These are phyloP conservation scores for Pionites leucogaster DNA, from an alignment of 2,113 vertebrate species.

Conservation along the genomic window DNA sequence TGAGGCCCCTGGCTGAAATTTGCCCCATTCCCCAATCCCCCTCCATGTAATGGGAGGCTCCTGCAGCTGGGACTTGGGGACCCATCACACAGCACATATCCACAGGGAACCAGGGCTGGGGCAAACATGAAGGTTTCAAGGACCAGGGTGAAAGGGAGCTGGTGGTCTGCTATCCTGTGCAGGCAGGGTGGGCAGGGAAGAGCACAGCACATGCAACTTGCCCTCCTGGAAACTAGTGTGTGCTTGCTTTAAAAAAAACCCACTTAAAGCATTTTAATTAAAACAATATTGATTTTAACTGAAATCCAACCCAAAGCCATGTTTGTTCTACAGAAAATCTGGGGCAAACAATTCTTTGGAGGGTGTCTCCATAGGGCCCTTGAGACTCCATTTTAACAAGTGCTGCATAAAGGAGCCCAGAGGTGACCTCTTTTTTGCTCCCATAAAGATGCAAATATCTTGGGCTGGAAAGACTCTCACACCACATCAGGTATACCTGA, in stretches of 20 bases:
- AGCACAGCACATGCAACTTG: accelerated
- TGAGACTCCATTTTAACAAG: background rate
- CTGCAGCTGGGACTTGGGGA: background rate
- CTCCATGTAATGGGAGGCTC: accelerated
- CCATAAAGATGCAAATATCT: background rate
- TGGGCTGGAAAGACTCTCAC: background rate
- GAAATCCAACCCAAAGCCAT: background rate
- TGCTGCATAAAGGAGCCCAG: background rate
- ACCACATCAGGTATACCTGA: background rate
- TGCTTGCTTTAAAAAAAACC: background rate
- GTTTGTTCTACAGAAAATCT: background rate
- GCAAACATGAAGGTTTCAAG: accelerated
- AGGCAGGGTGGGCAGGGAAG: background rate
- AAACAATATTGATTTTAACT: conserved; percentile 7
- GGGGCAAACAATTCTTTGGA: background rate
- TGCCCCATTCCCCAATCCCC: background rate
- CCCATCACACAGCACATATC: background rate
- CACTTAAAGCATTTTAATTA: conserved; percentile 25
- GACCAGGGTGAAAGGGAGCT: background rate
- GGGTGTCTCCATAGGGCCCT: background rate
- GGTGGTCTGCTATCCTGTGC: accelerated
- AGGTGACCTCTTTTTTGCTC: background rate
- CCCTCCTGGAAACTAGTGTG: background rate
- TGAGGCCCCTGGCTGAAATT: background rate
- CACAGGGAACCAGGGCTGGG: background rate